Evolutionary conservation across 2,113 vertebrate species (phyloP).

Genomic region (Nesoenas mayeri): DNA sequence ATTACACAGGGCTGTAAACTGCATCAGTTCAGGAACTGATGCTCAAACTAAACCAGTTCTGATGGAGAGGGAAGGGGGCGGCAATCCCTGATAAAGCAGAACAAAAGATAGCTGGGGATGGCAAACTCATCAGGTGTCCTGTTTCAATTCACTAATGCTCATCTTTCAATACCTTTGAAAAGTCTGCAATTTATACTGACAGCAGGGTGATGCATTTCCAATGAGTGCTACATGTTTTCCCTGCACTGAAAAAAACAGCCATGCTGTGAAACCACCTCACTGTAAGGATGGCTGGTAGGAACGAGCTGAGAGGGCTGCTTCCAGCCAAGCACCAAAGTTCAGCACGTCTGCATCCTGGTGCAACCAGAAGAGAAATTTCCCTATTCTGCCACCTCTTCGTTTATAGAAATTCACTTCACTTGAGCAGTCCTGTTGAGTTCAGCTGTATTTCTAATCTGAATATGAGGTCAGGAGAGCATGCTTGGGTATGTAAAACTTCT

Average conservation of each 20-base stretch:
- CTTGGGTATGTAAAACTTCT: not conserved
- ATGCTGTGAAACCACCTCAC: not conserved
- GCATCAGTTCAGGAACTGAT: not conserved
- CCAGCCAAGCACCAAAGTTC: not conserved
- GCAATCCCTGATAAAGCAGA: not conserved
- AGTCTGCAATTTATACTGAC: not conserved
- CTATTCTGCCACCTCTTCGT: not conserved
- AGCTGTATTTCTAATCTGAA: not conserved
- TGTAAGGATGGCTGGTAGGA: not conserved
- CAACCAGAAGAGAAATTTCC: rapidly evolving
- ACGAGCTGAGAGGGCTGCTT: not conserved
- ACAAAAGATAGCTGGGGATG: not conserved
- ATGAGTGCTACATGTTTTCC: not conserved
- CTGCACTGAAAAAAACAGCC: not conserved
- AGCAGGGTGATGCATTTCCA: not conserved
- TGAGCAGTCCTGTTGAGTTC: not conserved
- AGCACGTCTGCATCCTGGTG: not conserved
- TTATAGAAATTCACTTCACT: not conserved
- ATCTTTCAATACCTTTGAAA: not conserved
- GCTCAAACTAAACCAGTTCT: not conserved
- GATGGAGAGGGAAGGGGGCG: not conserved
- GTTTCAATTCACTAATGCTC: not conserved
- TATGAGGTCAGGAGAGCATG: not conserved
- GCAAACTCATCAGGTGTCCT: not conserved
- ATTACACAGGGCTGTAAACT: not conserved